These are phyloP conservation scores for Zaprionus taronus DNA, from an alignment of 1,140 invertebrate genomes.

Conservation along the genomic window DNA sequence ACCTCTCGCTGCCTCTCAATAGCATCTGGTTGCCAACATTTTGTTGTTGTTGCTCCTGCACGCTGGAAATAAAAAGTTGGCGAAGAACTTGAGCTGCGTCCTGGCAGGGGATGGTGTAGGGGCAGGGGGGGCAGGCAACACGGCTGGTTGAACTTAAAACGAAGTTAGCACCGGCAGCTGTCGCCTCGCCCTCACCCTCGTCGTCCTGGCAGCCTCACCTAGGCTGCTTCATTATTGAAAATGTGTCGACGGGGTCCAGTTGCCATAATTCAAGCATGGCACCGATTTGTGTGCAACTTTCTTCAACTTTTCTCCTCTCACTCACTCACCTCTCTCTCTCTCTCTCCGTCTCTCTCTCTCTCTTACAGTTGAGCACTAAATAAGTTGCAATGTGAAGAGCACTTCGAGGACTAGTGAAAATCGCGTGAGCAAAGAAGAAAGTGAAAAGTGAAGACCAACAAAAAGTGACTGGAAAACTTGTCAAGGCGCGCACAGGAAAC, in stretches of 20 bases:
- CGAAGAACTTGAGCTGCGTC: constrained; percentile 28
- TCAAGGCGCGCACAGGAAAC: constrained; percentile 32
- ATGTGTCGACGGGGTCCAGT: constrained; percentile 75
- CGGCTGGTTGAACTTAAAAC: constrained; percentile 73
- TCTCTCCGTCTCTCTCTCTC: constrained; percentile 53
- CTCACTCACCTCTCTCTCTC: constrained; percentile 41
- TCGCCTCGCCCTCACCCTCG: constrained; percentile 16
- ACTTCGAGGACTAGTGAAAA: constrained; percentile 64
- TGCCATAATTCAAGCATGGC: constrained; percentile 71
- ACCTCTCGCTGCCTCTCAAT: constrained; percentile 43
- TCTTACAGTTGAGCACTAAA: constrained; percentile 71
- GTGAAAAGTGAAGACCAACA: constrained; percentile 8
- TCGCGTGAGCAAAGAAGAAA: constrained; percentile 44
- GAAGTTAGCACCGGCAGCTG: constrained; percentile 57
- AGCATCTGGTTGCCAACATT: constrained; percentile 39
- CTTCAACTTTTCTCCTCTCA: constrained; percentile 7
- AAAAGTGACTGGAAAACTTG: constrained; percentile 40
- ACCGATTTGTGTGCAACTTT: constrained; percentile 40
- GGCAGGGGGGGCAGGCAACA: constrained; percentile 34
- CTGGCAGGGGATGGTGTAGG: neutral
- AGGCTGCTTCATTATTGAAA: constrained; percentile 76
- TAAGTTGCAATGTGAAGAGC: constrained; percentile 81
- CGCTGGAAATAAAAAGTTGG: constrained; percentile 52
- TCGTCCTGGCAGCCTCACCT: constrained; percentile 3
- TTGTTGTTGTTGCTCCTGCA: constrained; percentile 41